Base-by-base conservation (phyloP, 2,888 invertebrate species). In the Tetragonisca angustula region DNA sequence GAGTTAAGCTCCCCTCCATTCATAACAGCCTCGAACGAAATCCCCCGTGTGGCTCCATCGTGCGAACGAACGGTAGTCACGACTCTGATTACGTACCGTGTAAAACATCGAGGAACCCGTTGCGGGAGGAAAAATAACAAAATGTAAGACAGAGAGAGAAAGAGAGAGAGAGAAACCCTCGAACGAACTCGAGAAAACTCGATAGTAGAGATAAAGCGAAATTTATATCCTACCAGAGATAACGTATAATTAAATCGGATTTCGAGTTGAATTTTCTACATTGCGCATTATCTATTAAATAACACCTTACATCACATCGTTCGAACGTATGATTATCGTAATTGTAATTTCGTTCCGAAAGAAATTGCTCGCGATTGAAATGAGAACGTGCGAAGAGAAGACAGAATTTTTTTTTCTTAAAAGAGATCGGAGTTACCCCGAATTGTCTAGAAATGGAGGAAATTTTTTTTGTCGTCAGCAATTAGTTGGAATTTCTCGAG, bases 51-150 rank as follows among this genome's bases (percentile, higher is more conserved):
- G 86, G 88, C 87, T 89, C 89, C 86, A 88, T 92, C 91, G 91
- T 91, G 91, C 91, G 91, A 92, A 91, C 90, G 89, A 90, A 91
- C 92, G 92, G 92, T 90, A 92, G 92, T 92, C 92, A 92, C 92
- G 92, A 92, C 89, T 92, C 90, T 90, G 91, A 91, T 91, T 91
- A 89, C 91, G 87, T 88, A 76, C 79, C 89, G 84, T 87, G 87
- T 89, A 90, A 90, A 91, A 87, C 86, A 88, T 81, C 84, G 84
- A 84, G 80, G 85, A 83, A 83, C 85, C 85, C 79, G 43, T 43
- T 76, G 65, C 75, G 62, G 82, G 70, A 73, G 81, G 83, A 65
- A 74, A 83, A 77, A 73, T 69, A 54, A 21, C 4, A 27, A 52
- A 52, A 21, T 52, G 19, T 17, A 52, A 52, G 19, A 17, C 17